phyloP scores from a whole-genome alignment of 2,113 vertebrate species.

The Murina feae region DNA sequence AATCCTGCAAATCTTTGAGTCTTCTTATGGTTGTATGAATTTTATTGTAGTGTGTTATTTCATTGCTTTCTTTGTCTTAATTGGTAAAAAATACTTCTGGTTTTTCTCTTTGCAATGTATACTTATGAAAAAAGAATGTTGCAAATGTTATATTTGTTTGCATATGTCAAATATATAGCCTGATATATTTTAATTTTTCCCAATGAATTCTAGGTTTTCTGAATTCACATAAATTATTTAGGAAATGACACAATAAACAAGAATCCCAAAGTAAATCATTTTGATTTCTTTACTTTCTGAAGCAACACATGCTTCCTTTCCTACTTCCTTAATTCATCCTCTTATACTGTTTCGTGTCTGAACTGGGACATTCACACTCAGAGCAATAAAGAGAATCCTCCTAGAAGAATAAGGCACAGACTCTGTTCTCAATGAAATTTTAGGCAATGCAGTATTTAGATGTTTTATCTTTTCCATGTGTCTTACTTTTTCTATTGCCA shows the following conservation, averaged over 20 bases:
- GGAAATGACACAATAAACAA: neutral
- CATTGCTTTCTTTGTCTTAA: neutral
- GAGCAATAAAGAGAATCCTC: neutral
- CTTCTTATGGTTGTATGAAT: neutral
- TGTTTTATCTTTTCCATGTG: neutral
- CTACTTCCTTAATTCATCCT: neutral
- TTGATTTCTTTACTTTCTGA: neutral
- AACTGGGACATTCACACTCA: neutral
- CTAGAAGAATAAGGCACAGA: neutral
- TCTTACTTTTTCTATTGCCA: slow-evolving; percentile 2
- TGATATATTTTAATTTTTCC: neutral
- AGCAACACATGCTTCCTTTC: neutral
- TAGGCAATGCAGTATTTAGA: neutral
- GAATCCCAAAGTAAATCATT: neutral
- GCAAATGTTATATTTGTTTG: neutral
- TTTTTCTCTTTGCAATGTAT: neutral
- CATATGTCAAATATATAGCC: no score
- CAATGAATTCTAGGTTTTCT: neutral
- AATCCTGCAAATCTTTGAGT: neutral
- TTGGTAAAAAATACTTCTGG: neutral
- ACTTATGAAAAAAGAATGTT: neutral
- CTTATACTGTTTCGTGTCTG: neutral
- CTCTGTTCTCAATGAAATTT: slow-evolving; percentile 16
- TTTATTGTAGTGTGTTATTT: neutral
- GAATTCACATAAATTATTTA: neutral